Evolutionary conservation across 2,888 invertebrate genomes (phyloP).

Genomic region (Sepioteuthis lessoniana): DNA sequence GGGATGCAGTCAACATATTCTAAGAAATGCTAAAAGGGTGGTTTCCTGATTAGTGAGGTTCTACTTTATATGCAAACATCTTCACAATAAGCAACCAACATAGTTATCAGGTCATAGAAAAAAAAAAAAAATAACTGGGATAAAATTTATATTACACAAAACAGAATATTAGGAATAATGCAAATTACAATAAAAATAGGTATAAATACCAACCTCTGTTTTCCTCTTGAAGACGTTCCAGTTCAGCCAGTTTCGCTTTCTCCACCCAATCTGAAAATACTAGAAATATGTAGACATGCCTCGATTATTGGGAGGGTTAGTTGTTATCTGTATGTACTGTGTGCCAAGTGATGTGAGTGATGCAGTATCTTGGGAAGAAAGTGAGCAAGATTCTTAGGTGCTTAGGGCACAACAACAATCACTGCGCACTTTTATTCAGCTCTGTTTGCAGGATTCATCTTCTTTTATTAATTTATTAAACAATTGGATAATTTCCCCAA

Average conservation of each 20-base stretch:
- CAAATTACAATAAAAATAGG: not conserved
- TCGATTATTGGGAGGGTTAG: not conserved
- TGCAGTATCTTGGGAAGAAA: not conserved
- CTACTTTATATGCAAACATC: no score
- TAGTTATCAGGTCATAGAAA: no score
- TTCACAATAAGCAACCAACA: no score
- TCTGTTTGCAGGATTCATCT: not conserved
- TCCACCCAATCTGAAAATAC: slow-evolving; percentile 59
- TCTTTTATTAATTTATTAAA: not conserved
- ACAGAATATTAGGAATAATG: no score
- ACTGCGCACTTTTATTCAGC: not conserved
- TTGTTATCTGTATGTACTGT: slow-evolving; percentile 16
- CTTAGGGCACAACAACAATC: not conserved
- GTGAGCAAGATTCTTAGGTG: no score
- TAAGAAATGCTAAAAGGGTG: no score
- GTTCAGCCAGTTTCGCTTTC: slow-evolving; percentile 61
- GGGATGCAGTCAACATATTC: no score
- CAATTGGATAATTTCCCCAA: not conserved
- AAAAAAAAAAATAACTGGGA: no score
- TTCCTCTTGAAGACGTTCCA: slow-evolving; percentile 61
- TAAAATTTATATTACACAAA: no score
- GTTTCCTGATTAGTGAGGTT: no score
- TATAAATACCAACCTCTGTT: slow-evolving; percentile 61
- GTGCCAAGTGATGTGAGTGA: not conserved
- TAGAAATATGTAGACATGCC: not conserved